Conservation (phyloP, 1,140 invertebrate genomes). For the Cryptotermes secundus region DNA sequence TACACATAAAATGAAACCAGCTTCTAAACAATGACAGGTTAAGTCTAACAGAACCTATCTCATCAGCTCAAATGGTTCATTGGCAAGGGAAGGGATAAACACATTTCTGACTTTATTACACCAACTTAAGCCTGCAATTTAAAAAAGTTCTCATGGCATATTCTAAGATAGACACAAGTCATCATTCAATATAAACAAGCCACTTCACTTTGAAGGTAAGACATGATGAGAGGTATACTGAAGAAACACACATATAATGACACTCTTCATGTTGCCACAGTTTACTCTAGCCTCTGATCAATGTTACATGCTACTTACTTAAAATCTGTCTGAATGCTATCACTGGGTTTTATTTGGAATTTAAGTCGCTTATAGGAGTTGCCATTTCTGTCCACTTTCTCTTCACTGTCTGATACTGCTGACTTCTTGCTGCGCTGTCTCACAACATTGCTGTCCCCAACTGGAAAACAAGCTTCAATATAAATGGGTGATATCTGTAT, state of each 20-base stretch:
- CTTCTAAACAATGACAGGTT: no score
- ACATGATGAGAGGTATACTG: no score
- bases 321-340: conserved; percentile 81
- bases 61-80: conserved; percentile 23
- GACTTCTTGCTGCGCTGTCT: conserved; percentile 35
- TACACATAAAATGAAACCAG: no score
- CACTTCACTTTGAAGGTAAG: no score
- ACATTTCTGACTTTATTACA: neutral
- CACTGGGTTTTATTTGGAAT: conserved; percentile 68
- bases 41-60: conserved; percentile 22
- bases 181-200: no score
- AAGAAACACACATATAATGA: no score
- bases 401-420: conserved; percentile 23
- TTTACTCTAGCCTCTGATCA: no score
- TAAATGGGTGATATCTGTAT: no score
- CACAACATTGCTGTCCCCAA: neutral
- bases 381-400: conserved; percentile 34
- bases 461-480: neutral
- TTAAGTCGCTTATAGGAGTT: conserved; percentile 61
- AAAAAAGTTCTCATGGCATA: neutral
- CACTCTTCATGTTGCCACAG: no score
- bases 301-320: conserved; percentile 51
- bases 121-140: conserved; percentile 4
- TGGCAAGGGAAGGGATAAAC: conserved; percentile 21
- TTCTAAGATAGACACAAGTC: no score